Conservation (phyloP, 2,797 vertebrate genomes). For the Coranthus polyacanthus region DNA sequence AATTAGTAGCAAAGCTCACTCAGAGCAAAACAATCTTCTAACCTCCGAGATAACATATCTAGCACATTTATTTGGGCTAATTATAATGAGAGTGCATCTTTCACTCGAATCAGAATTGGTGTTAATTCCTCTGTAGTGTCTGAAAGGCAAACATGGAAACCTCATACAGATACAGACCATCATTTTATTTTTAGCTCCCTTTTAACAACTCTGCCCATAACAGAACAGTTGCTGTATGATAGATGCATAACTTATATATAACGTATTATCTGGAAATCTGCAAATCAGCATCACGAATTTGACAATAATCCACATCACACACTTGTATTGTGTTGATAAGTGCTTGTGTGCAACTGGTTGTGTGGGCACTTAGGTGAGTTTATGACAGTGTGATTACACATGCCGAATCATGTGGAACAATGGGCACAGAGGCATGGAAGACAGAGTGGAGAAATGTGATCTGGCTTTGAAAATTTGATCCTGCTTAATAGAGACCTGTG, state of each 20-base stretch:
- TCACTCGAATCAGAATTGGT: not conserved
- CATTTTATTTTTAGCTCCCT: too few relatives aligned
- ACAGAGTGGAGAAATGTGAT: slow-evolving; percentile 58
- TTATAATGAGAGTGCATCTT: slow-evolving; percentile 28
- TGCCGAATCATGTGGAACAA: slow-evolving; percentile 73
- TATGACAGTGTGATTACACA: slow-evolving; percentile 66
- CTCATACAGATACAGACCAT: too few relatives aligned
- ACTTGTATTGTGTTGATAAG: slow-evolving; percentile 1
- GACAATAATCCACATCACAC: not conserved
- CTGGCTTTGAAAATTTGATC: slow-evolving; percentile 57
- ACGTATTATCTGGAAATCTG: not conserved
- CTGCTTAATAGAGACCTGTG: slow-evolving; percentile 55
- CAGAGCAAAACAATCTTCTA: slow-evolving; percentile 33
- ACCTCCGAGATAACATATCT: slow-evolving; percentile 47
- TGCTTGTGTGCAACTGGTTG: slow-evolving; percentile 4
- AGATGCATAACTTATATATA: too few relatives aligned
- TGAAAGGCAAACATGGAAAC: too few relatives aligned
- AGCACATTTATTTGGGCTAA: slow-evolving; percentile 41
- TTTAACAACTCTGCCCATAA: too few relatives aligned
- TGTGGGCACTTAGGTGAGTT: slow-evolving; percentile 44
- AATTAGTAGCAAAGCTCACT: slow-evolving; percentile 56
- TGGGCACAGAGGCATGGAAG: slow-evolving; percentile 52
- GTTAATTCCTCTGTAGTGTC: slow-evolving; percentile 7
- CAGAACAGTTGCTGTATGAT: too few relatives aligned
- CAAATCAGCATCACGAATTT: slow-evolving; percentile 3